Percentiles rank a stretch among this genome's conserved stretches.
Conservation (phyloP, 2,888 invertebrate genomes). For the Aphodius granarius region DNA sequence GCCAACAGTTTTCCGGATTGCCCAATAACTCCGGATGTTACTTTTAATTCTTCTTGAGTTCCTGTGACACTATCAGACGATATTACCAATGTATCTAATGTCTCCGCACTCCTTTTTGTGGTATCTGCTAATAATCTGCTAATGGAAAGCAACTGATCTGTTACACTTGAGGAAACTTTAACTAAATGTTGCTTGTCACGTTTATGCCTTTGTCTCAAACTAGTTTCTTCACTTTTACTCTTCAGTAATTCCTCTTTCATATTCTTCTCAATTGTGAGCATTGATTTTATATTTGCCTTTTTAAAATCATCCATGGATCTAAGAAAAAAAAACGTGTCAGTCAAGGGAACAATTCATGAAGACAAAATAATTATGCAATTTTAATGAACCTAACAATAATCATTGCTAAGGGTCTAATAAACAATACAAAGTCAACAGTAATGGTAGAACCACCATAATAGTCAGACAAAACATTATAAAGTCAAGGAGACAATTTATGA, state of each 20-base stretch:
- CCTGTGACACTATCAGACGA: slow-evolving; percentile 71
- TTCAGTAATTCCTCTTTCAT: slow-evolving; percentile 71
- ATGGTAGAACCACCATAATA: no score
- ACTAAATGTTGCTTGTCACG: slow-evolving; percentile 67
- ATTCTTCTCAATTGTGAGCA: slow-evolving; percentile 77
- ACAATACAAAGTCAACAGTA: no score
- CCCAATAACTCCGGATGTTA: slow-evolving; percentile 83
- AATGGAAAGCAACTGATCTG: slow-evolving; percentile 82
- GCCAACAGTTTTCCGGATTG: slow-evolving; percentile 90
- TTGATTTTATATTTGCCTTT: slow-evolving; percentile 77
- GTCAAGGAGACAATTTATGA: no score
- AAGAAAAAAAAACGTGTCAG: no score
- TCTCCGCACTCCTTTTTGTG: slow-evolving; percentile 82
- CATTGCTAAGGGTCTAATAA: no score
- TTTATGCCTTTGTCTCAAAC: slow-evolving; percentile 64
- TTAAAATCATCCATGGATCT: slow-evolving; percentile 75
- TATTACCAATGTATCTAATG: slow-evolving; percentile 74
- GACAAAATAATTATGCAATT: no score
- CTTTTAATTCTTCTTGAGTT: slow-evolving; percentile 80
- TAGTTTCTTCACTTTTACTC: slow-evolving; percentile 57
- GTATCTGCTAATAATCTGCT: slow-evolving; percentile 86
- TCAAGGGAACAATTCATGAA: no score
- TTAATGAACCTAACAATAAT: no score
- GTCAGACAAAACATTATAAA: no score
- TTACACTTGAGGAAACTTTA: slow-evolving; percentile 76